Evolutionary conservation across 2,888 invertebrate species (phyloP), one percentile per base, ranked within the genome.

Genomic region (Augiades crinisus): DNA sequence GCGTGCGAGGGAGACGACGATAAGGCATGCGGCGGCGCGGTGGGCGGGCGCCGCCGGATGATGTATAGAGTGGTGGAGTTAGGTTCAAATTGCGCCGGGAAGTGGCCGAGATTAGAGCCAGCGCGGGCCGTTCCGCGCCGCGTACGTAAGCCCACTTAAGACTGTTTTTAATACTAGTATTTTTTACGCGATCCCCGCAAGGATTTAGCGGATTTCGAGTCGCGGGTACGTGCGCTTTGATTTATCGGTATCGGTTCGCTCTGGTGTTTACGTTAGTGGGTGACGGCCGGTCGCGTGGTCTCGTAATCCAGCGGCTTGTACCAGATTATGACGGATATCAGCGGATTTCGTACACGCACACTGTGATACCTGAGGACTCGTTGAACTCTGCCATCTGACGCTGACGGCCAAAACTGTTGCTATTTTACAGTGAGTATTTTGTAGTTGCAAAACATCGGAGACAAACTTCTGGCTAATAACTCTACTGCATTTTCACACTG

Each of bases 21-120:
- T 75, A 78, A 64, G 64, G 73, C 66, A 68, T 68, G 68, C 68
- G 71, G 62, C 74, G 75, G 76, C 83, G 80, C 84, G 79, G 87
- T 90, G 90, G 91, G 88, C 85, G 87, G 86, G 84, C 79, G 77
- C 62, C 75, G 73, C 74, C 77, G 77, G 91, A 92, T 92, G 92
- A 93, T 92, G 92, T 92, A 93, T 93, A 92, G 92, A 92, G 92
- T 92, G 91, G 91, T 90, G 91, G 93, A 92, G 92, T 92, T 92
- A 92, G 91, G 92, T 88, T 92, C 92, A 92, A 93, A 93, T 92
- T 92, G 92, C 91, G 92, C 85, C 92, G 92, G 93, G 92, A 92
- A 93, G 92, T 92, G 92, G 92, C 91, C 92, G 92, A 92, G 92
- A 93, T 92, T 93, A 93, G 91, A 91, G 92, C 81, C 80, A 80